A percentile compares a stretch with the other conserved stretches of the same genome.
Evolutionary conservation across 92 coral and sea anemone genomes (phyloP).

Genomic region (Muricea muricata): DNA sequence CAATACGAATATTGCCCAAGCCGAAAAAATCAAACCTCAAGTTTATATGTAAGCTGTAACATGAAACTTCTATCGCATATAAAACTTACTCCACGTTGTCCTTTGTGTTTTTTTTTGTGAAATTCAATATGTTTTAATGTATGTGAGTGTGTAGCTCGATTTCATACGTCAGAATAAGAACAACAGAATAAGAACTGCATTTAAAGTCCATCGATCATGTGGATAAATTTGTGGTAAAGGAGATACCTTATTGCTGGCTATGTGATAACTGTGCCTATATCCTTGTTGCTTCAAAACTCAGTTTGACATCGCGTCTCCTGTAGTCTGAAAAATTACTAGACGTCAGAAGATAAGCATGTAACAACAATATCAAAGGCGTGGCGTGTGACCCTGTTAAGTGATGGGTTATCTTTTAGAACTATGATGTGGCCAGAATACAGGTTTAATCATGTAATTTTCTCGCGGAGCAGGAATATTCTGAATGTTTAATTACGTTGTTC

Average conservation of each 20-base stretch:
- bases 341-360: neutral
- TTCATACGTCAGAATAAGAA: too few relatives aligned
- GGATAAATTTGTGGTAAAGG: too few relatives aligned
- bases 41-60: too few relatives aligned
- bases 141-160: too few relatives aligned
- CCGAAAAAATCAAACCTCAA: too few relatives aligned
- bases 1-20: too few relatives aligned
- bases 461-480: neutral
- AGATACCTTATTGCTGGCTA: neutral
- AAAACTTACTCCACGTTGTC: too few relatives aligned
- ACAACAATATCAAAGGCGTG: neutral
- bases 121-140: too few relatives aligned
- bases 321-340: neutral
- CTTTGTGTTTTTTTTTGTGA: too few relatives aligned
- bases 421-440: neutral
- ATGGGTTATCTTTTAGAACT: neutral
- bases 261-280: neutral
- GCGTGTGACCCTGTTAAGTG: neutral
- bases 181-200: too few relatives aligned
- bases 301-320: neutral
- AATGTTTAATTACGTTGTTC: neutral
- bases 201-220: too few relatives aligned
- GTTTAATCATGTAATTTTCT: neutral
- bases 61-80: too few relatives aligned
- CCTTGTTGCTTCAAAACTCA: neutral